phyloP scores from a whole-genome alignment of 2,113 vertebrate genomes.

The Oophaga pumilio region DNA sequence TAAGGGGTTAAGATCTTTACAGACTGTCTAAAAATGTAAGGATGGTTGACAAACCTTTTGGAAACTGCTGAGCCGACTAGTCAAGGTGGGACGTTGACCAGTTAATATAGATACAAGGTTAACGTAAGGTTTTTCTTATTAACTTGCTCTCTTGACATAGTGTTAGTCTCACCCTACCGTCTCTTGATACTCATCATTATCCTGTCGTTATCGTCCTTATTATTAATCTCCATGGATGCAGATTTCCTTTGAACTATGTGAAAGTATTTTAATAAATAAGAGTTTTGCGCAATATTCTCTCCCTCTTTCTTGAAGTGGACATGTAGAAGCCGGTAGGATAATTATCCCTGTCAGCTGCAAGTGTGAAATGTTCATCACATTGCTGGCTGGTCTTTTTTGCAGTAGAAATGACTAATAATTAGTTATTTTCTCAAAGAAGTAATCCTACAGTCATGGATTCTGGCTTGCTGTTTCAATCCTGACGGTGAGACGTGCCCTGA shows the following conservation, averaged over 20 bases:
- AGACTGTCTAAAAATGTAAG: no score
- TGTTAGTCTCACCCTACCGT: background rate
- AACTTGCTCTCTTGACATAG: background rate
- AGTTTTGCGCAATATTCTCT: conserved; percentile 4
- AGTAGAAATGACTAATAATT: conserved; percentile 49
- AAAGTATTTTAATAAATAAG: conserved; percentile 53
- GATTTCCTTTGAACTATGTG: conserved; percentile 19
- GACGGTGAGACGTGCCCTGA: conserved; percentile 42
- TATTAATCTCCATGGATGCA: conserved; percentile 28
- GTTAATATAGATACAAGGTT: background rate
- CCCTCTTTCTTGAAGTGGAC: conserved; percentile 36
- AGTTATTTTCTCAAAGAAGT: conserved; percentile 27
- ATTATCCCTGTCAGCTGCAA: conserved; percentile 46
- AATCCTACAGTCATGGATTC: conserved; percentile 11
- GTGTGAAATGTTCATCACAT: conserved; percentile 32
- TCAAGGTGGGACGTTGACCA: background rate
- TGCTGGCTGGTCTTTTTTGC: background rate
- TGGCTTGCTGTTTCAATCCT: conserved; percentile 47
- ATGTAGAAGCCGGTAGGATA: conserved; percentile 1
- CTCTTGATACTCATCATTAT: background rate
- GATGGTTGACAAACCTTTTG: background rate
- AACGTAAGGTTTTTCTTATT: background rate
- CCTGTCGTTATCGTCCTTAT: background rate
- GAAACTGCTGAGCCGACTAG: background rate
- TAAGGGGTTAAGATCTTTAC: no score